Conservation (phyloP, 2,113 vertebrate genomes). For the Monopterus albus region DNA sequence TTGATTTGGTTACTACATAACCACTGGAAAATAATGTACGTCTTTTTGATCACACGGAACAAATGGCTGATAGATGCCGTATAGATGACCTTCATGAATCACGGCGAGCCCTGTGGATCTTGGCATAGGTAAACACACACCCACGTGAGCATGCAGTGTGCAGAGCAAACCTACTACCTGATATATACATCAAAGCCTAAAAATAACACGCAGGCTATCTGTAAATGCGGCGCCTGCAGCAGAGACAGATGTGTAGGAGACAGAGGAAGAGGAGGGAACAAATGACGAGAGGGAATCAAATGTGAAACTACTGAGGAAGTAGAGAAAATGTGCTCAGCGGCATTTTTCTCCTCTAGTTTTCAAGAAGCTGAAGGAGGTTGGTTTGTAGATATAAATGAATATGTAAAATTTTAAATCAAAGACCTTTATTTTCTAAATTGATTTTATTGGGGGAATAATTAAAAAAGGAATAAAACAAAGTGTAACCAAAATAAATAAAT, state of each 20-base stretch:
- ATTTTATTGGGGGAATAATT: too few relatives aligned
- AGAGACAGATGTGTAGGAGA: slow-evolving; percentile 61
- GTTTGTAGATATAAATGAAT: slow-evolving; percentile 24
- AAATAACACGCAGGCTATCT: slow-evolving; percentile 59
- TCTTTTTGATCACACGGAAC: slow-evolving; percentile 39
- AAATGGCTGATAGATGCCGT: slow-evolving; percentile 28
- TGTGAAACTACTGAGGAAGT: slow-evolving; percentile 39
- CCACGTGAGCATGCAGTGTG: slow-evolving; percentile 47
- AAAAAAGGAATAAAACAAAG: too few relatives aligned
- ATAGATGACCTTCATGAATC: slow-evolving; percentile 67
- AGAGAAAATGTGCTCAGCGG: slow-evolving; percentile 39
- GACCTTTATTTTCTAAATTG: too few relatives aligned
- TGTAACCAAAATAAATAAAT: not conserved
- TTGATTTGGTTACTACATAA: slow-evolving; percentile 60
- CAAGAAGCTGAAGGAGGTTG: slow-evolving; percentile 38
- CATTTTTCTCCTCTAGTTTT: slow-evolving; percentile 17
- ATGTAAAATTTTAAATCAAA: too few relatives aligned
- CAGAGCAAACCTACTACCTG: slow-evolving; percentile 56
- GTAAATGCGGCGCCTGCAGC: slow-evolving; percentile 36
- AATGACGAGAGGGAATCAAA: slow-evolving; percentile 45
- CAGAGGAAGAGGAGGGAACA: slow-evolving; percentile 33
- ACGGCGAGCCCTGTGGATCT: slow-evolving; percentile 43
- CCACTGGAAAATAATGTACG: slow-evolving; percentile 59
- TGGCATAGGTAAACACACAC: slow-evolving; percentile 65
- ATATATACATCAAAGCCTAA: slow-evolving; percentile 64